Evolutionary conservation across 2,888 invertebrate species (phyloP), one percentile per base, ranked within the genome.

Genomic region (Eupithecia dodoneata): DNA sequence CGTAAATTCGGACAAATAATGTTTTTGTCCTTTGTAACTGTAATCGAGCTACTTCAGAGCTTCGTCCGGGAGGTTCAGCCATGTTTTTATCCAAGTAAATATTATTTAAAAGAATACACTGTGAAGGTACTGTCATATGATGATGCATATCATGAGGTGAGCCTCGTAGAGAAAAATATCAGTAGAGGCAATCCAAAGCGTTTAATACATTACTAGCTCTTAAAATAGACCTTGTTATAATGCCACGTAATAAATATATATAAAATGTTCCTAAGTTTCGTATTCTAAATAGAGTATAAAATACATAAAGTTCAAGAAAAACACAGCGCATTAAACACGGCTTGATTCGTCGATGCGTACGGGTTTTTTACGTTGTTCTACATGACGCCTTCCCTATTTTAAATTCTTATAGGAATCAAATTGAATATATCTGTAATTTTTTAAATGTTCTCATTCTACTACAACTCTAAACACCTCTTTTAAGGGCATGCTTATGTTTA

Each of bases 1-100:
- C 70, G 78, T 74, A 76, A 76, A 76, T 67, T 44, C 18, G 2
- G 44, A 15, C 15, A 41, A 42, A 42, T 42, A 15, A 42, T 66
- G 15, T 66, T 66, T 65, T 15, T 66, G 13, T 66, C 42, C 41
- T 42, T 66, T 66, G 30, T 63, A 30, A 59, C 9, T 59, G 59
- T 59, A 18, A 18, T n/a, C 3, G 63, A 63, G 63, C 63, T 63
- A 18, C 10, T 18, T 59, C 1, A 9, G 59, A 9, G 9, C 59
- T 59, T 1, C n/a, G 18, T 10, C 18, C 4, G 3, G 9, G 59
- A 59, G 30, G 63, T 30, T 63, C n/a, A 10, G 3, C 12, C 4
- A 63, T 4, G 10, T 3, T 63, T 18, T 59, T 30, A 0, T 9
- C 0, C 18, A 45, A 6, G 45, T 18, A 4, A 30, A 2, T 63